phyloP scores from a whole-genome alignment of 2,888 invertebrate genomes.

The Odontocolon sp. region DNA sequence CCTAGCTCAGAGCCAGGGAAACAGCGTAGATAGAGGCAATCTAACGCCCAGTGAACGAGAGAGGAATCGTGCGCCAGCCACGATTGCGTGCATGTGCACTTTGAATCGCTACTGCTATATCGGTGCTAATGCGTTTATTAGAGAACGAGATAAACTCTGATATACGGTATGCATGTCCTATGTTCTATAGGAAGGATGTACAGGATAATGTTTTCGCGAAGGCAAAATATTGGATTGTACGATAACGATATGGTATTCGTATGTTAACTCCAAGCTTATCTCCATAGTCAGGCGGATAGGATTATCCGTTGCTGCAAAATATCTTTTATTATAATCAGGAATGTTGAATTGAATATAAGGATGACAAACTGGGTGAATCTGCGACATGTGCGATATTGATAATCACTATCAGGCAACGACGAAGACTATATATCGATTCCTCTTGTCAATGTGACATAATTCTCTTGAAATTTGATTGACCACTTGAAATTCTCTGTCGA shows the following conservation, averaged over 20 bases:
- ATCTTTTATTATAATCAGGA: too few species aligned
- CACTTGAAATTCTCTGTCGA: too few species aligned
- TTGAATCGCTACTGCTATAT: conserved; percentile 40
- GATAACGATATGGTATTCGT: conserved; percentile 4
- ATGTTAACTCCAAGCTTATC: neutral
- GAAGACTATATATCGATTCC: too few species aligned
- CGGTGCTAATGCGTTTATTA: conserved; percentile 53
- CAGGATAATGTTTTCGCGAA: neutral
- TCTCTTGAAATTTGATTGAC: too few species aligned
- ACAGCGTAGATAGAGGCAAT: conserved; percentile 20
- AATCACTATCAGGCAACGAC: too few species aligned
- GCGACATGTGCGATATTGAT: too few species aligned
- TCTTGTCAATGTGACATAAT: too few species aligned
- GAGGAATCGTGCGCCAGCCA: conserved; percentile 50
- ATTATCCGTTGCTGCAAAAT: neutral
- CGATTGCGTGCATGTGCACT: conserved; percentile 45
- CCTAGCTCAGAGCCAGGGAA: neutral
- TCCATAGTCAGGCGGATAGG: neutral
- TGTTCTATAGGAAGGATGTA: neutral
- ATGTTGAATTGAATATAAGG: too few species aligned
- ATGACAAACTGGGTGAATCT: too few species aligned
- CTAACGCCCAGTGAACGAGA: conserved; percentile 15
- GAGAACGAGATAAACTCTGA: conserved; percentile 42
- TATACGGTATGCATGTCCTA: conserved; percentile 2
- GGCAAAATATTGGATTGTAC: neutral